Percentiles rank a stretch among this genome's conserved stretches.
Conservation (phyloP, 2,888 invertebrate species). For the Ypsolopha sequella region DNA sequence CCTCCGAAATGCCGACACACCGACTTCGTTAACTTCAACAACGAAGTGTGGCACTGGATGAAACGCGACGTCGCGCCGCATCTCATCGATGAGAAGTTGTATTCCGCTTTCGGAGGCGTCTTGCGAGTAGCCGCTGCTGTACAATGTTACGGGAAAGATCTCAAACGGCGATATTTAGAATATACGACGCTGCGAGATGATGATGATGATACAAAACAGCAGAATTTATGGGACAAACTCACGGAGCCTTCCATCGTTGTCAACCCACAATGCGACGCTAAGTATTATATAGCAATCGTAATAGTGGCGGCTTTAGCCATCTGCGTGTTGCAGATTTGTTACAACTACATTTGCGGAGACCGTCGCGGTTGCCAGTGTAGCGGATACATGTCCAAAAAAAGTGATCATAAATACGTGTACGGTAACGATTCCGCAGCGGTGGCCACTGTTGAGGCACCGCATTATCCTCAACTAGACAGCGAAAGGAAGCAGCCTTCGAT, state of each 20-base stretch:
- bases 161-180: not conserved
- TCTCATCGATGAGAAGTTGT: slow-evolving; percentile 46
- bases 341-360: slow-evolving; percentile 35
- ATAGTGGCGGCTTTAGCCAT: slow-evolving; percentile 30
- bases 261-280: slow-evolving; percentile 34
- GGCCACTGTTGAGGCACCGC: too few relatives aligned
- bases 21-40: slow-evolving; percentile 53
- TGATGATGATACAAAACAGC: too few relatives aligned
- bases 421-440: too few relatives aligned
- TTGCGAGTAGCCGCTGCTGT: slow-evolving; percentile 54
- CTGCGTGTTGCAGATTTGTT: slow-evolving; percentile 40
- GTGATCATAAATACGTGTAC: too few relatives aligned
- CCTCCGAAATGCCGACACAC: slow-evolving; percentile 43
- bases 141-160: slow-evolving; percentile 39
- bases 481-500: too few relatives aligned
- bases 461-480: too few relatives aligned
- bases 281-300: slow-evolving; percentile 33
- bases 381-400: not conserved
- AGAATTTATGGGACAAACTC: too few relatives aligned
- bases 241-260: too few relatives aligned
- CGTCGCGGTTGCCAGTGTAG: slow-evolving; percentile 27
- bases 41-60: slow-evolving; percentile 60
- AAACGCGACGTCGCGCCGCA: slow-evolving; percentile 52
- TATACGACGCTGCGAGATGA: too few relatives aligned
- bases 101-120: slow-evolving; percentile 50